Percentiles rank a stretch among this genome's conserved stretches.
Conservation (phyloP, 2,113 vertebrate species). For the Poeciliopsis prolifica region DNA sequence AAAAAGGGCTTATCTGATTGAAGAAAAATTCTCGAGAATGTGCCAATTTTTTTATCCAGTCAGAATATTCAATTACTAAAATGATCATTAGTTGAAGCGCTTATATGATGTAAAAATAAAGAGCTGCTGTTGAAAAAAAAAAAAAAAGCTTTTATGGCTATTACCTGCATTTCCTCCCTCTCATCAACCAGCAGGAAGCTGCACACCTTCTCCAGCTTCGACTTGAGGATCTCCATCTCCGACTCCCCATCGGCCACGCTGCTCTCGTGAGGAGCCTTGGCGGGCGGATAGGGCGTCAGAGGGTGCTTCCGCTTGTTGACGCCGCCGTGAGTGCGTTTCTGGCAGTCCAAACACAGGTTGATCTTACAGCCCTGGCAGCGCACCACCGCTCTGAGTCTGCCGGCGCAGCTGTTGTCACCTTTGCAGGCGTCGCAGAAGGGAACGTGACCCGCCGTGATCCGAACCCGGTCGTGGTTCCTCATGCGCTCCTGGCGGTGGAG, state of each 20-base stretch:
- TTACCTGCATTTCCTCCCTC: conserved; percentile 95
- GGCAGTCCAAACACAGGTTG: conserved; percentile 94
- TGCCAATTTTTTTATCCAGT: too few species aligned
- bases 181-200: conserved; percentile 97
- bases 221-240: conserved; percentile 83
- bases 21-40: too few species aligned
- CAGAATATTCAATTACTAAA: too few species aligned
- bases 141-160: background rate
- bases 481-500: conserved; percentile 92
- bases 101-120: background rate
- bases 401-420: conserved; percentile 78
- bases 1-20: too few species aligned
- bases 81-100: too few species aligned
- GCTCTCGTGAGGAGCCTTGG: conserved; percentile 61
- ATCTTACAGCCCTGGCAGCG: conserved; percentile 96
- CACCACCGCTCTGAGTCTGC: conserved; percentile 86
- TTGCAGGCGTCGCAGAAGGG: conserved; percentile 94
- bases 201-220: conserved; percentile 88
- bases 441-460: conserved; percentile 87
- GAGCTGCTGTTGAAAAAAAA: background rate
- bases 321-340: conserved; percentile 92
- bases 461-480: conserved; percentile 91
- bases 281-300: conserved; percentile 77
- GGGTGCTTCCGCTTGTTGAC: conserved; percentile 93
- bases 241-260: conserved; percentile 73